Conservation (phyloP, 2,113 vertebrate genomes). For the Istiophorus platypterus region DNA sequence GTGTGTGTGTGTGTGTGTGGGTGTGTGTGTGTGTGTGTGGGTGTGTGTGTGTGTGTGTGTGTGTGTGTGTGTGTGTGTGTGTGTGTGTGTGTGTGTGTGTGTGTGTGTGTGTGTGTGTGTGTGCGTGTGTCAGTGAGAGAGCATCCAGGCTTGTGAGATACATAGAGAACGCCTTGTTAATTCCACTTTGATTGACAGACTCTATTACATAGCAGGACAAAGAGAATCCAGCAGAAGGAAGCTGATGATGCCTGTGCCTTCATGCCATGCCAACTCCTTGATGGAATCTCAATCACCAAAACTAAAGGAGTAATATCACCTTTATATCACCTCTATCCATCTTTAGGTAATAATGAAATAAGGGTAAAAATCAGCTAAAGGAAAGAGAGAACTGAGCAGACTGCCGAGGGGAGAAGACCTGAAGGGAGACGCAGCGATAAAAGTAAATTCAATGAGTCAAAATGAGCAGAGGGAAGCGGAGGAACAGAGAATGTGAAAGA, state of each 20-base stretch:
- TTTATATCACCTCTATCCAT: constrained; percentile 33
- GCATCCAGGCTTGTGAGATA: constrained; percentile 20
- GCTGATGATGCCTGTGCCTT: constrained; percentile 50
- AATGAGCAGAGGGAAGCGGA: constrained; percentile 50
- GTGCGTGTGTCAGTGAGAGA: background rate
- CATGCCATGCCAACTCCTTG: constrained; percentile 43
- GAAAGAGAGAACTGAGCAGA: background rate
- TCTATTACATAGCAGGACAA: constrained; percentile 29
- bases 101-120: constrained; percentile 30
- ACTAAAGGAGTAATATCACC: constrained; percentile 55
- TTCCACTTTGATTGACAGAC: constrained; percentile 64
- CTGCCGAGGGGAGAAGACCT: background rate
- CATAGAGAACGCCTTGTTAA: constrained; percentile 30
- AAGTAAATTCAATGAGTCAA: constrained; percentile 41
- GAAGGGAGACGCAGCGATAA: constrained; percentile 24
- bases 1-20: constrained; percentile 16
- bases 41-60: constrained; percentile 30
- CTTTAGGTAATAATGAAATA: constrained; percentile 40
- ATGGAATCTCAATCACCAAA: constrained; percentile 66
- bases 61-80: constrained; percentile 29
- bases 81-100: constrained; percentile 22
- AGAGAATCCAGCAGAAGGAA: constrained; percentile 29
- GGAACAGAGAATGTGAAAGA: constrained; percentile 17
- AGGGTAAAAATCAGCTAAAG: constrained; percentile 32
- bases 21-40: constrained; percentile 28